Base-by-base conservation (phyloP, 2,113 vertebrate species). In the Alligator sinensis region DNA sequence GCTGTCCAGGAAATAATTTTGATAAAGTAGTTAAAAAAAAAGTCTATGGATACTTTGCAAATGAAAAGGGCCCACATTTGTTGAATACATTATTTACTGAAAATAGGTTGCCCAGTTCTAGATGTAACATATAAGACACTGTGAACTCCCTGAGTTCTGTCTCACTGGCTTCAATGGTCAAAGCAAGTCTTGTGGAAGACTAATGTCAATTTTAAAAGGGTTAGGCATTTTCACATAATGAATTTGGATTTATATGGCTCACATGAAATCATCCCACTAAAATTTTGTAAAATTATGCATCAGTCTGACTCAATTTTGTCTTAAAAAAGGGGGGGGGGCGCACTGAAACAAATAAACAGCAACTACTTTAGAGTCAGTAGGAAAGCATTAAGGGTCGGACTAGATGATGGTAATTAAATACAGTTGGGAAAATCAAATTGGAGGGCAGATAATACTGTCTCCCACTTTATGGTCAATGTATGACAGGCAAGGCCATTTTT, bases 191-290 rank as follows among this genome's bases (percentile, higher is more conserved):
- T 47, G 47, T 47, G 47, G 34, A 34, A 34, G 34, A 47, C 7
- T 47, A 47, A 47, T 47, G 47, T 47, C 47, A n/a, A 57, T 87
- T 92, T 96, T 91, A 84, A 72, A 79, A 86, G 66, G 47, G 86
- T 66, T 28, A 15, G 72, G 19, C 7, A 6, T 68, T 93, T 34
- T 87, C 11, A 82, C 57, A n/a, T 72, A 94, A 18, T 24, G 25
- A 30, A 2, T 38, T 13, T 6, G 27, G 38, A 58, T 85, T 92
- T 88, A 55, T 30, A 34, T 16, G 72, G 34, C 30, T 91, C 75
- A 68, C 82, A 79, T 9, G 61, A 93, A 77, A 77, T 74, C 1
- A 1, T 47, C 25, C 9, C 80, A 70, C 90, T 57, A 80, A 30
- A 13, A 30, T 68, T 34, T 22, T 22, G 64, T 55, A 70, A 84